phyloP scores from a whole-genome alignment of 2,113 vertebrate species.

The Anolis sagrei region DNA sequence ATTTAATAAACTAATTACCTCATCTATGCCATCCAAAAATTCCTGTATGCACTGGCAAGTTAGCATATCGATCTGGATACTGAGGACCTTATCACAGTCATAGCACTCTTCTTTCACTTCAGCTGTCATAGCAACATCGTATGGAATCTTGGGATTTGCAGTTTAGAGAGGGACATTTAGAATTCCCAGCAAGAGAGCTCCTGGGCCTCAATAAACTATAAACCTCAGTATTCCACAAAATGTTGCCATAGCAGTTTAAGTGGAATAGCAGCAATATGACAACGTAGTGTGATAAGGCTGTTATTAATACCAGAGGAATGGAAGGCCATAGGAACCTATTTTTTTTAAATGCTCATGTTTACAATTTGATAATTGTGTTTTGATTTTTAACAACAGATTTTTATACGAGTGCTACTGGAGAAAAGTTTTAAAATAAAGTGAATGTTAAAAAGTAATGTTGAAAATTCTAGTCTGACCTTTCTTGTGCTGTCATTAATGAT shows the following conservation, averaged over 20 bases:
- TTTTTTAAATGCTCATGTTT: not conserved
- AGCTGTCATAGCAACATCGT: too few relatives aligned
- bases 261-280: too few relatives aligned
- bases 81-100: not conserved
- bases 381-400: not conserved
- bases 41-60: not conserved
- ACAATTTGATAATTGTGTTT: slow-evolving; percentile 3
- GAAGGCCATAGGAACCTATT: not conserved
- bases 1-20: not conserved
- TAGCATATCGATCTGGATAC: not conserved
- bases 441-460: not conserved
- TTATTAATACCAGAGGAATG: not conserved
- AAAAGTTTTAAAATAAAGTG: slow-evolving; percentile 17
- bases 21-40: not conserved
- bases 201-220: too few relatives aligned
- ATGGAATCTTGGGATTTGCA: too few relatives aligned
- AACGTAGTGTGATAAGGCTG: too few relatives aligned
- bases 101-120: too few relatives aligned
- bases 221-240: too few relatives aligned
- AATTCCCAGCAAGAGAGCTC: too few relatives aligned
- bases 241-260: too few relatives aligned
- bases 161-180: too few relatives aligned
- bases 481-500: not conserved
- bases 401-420: accelerated
- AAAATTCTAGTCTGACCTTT: slow-evolving; percentile 7